Evolutionary conservation across 2,113 vertebrate species (phyloP), one percentile per base, ranked within the genome.

Genomic region (Ornithorhynchus anatinus): DNA sequence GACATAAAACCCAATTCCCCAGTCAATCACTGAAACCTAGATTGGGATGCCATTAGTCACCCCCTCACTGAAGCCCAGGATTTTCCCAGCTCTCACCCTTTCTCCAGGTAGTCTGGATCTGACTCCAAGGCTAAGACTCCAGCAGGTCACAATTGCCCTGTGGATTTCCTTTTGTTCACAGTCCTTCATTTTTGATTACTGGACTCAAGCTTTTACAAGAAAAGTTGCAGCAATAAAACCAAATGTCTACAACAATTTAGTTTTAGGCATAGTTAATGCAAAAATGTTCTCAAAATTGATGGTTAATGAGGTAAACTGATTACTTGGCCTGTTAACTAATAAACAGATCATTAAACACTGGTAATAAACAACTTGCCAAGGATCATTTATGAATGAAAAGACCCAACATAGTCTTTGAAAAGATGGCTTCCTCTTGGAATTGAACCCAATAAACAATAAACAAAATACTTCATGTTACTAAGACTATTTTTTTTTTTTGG

Each of bases 281-380:
- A 82, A 83, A 77, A 81, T 60, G 81, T 75, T 85, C 86, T 88
- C 88, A 84, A 90, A 89, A 91, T 88, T 85, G 88, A 92, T 88
- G 86, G 86, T 90, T 91, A 90, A 89, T 87, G 91, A 91, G 87
- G 83, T 89, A 75, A 86, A 80, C 87, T 77, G 85, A 85, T 61
- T 78, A 86, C 81, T 79, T 81, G 59, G 80, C 58, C 77, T 85
- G 88, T 89, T 91, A 90, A 89, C 89, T 87, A 83, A 91, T 91
- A 92, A 93, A 92, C 88, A 90, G 89, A 88, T 87, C 75, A 72
- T 91, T 90, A 91, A 90, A 84, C 80, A 68, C 54, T 48, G 82
- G 89, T 75, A 91, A 89, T 92, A 91, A 92, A 91, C 88, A 92
- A 89, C 87, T 80, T 92, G 86, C 89, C 89, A 90, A 66, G 70